These are phyloP conservation scores for Rostratula benghalensis DNA, from an alignment of 2,113 vertebrate genomes.

Conservation along the genomic window DNA sequence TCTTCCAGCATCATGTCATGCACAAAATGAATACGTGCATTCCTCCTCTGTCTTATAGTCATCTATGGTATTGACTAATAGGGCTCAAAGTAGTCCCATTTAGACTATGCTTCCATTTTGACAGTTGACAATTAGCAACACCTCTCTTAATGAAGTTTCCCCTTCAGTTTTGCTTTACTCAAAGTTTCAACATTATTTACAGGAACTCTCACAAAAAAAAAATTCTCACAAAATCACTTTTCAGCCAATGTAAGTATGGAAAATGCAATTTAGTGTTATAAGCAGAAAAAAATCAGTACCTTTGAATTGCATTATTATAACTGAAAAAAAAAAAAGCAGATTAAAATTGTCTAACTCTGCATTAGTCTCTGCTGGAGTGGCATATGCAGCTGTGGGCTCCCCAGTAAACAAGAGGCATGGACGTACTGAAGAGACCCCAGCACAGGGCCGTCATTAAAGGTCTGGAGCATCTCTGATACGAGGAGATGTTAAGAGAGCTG, in stretches of 20 bases:
- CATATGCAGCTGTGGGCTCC: neutral
- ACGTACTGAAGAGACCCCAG: neutral
- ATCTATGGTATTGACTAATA: neutral
- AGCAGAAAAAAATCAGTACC: neutral
- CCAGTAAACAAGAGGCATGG: neutral
- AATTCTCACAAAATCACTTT: neutral
- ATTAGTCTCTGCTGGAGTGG: neutral
- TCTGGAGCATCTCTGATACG: neutral
- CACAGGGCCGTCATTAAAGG: too few relatives aligned
- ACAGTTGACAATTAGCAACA: neutral
- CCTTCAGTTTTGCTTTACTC: neutral
- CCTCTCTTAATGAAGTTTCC: neutral
- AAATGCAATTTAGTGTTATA: neutral
- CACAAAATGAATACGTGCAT: neutral
- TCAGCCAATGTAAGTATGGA: neutral
- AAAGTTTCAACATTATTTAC: neutral
- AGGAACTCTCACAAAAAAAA: too few relatives aligned
- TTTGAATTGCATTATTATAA: neutral
- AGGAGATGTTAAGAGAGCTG: neutral
- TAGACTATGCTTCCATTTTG: neutral
- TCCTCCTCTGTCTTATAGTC: neutral
- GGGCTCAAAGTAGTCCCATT: neutral
- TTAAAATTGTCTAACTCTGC: neutral
- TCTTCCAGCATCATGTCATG: neutral
- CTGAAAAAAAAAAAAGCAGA: neutral